Base-by-base conservation (phyloP, 2,888 invertebrate species). In the Pogonocherus hispidulus region DNA sequence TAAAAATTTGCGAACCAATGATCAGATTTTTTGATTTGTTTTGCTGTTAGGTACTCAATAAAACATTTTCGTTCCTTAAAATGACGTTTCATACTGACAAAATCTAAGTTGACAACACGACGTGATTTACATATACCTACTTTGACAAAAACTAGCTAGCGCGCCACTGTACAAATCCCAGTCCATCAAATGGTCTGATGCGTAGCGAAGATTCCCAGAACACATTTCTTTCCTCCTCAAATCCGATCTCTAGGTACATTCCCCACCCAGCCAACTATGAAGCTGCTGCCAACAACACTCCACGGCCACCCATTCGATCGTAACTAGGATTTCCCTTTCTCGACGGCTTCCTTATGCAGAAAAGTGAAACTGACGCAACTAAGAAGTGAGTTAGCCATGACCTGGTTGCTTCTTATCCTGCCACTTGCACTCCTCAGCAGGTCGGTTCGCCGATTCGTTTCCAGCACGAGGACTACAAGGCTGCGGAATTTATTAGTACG, bases 241-340 rank as follows among this genome's bases (percentile, higher is more conserved):
- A 59, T 37, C 19, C 22, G 62, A 59, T 59, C 59, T 27, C 47
- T 35, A 59, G 59, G 47, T 59, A 11, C 23, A 27, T 46, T 16
- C 49, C 47, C 59, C 32, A 37, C 37, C 35, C 44, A 23, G 57
- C 23, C 8, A 46, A 23, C 57, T 22, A 16, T 46, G n/a, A n/a
- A n/a, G n/a, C n/a, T n/a, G 22, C 41, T 41, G 55, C 9, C 20
- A 11, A 19, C 23, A 23, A 11, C 52, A 18, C 23, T 49, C 47
- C 35, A 49, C 51, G 49, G 62, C 51, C 51, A 37, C n/a, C 37
- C 62, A 37, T 62, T 51, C 63, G 63, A 32, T 49, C 55, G 37
- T 37, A 77, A 80, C 78, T 79, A 80, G 79, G 79, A 81, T 81
- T 80, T 82, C 78, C 82, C 81, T 82, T 82, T 81, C 80, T 80